Evolutionary conservation across 2,888 invertebrate species (phyloP).

Genomic region (Gibbula magus): DNA sequence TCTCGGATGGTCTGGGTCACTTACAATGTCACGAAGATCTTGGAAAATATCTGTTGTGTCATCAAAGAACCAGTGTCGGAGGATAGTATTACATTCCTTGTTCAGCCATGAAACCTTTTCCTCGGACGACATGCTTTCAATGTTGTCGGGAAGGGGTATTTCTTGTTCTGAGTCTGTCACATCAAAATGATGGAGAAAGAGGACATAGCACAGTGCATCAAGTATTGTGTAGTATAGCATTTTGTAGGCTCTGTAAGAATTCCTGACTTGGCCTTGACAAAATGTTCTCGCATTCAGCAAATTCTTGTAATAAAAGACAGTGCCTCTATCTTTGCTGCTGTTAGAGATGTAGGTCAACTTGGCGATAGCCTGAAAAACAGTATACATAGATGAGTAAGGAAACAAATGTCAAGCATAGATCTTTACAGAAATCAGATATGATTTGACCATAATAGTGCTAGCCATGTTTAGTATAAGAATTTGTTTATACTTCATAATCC

Average conservation of each 20-base stretch:
- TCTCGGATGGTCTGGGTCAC: constrained; percentile 30
- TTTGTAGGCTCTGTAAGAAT: constrained; percentile 28
- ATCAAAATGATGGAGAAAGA: constrained; percentile 21
- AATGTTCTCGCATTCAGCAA: constrained; percentile 38
- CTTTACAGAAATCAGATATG: no score
- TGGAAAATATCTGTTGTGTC: background rate
- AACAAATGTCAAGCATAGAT: no score
- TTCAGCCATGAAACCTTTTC: constrained; percentile 24
- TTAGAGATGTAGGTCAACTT: constrained; percentile 33
- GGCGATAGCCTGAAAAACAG: constrained; percentile 28
- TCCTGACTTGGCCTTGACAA: constrained; percentile 32
- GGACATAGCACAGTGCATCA: background rate
- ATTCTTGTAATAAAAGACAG: constrained; percentile 36
- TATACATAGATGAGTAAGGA: background rate
- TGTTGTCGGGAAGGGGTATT: no score
- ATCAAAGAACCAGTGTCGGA: constrained; percentile 23
- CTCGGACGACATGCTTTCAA: background rate
- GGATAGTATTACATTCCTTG: background rate
- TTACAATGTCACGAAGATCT: constrained; percentile 17
- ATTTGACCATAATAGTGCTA: no score
- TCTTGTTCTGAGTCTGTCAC: background rate
- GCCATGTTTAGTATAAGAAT: no score
- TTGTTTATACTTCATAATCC: no score
- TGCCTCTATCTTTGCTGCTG: constrained; percentile 29
- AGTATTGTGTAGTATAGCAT: background rate